phyloP scores from a whole-genome alignment of 2,888 invertebrate genomes.

The Drepanosiphum platanoidis region DNA sequence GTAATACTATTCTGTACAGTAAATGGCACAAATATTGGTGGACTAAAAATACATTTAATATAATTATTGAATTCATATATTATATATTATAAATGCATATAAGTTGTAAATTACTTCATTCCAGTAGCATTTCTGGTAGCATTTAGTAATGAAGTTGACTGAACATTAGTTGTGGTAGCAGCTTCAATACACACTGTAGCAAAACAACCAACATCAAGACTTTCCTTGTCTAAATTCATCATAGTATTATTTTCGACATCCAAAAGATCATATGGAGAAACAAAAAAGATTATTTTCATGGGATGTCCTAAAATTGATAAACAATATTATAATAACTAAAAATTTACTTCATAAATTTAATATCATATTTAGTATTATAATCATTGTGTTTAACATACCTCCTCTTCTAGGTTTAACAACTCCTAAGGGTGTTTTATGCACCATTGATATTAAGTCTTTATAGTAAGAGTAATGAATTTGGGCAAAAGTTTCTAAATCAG shows the following conservation, averaged over 20 bases:
- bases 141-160: slow-evolving; percentile 77
- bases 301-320: slow-evolving; percentile 84
- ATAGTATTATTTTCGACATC: slow-evolving; percentile 79
- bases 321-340: slow-evolving; percentile 6
- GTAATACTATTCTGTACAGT: slow-evolving; percentile 87
- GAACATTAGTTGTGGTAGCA: slow-evolving; percentile 84
- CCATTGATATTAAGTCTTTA: slow-evolving; percentile 75
- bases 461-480: slow-evolving; percentile 78
- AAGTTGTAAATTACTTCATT: slow-evolving; percentile 73
- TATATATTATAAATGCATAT: background rate
- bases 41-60: slow-evolving; percentile 46
- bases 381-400: slow-evolving; percentile 69
- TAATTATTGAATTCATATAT: slow-evolving; percentile 47
- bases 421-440: slow-evolving; percentile 91
- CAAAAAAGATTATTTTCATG: slow-evolving; percentile 93
- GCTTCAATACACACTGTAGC: slow-evolving; percentile 92
- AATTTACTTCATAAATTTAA: background rate
- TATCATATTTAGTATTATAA: background rate
- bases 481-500: slow-evolving; percentile 84
- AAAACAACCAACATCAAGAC: slow-evolving; percentile 78
- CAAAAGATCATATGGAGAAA: slow-evolving; percentile 90
- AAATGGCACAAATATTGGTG: slow-evolving; percentile 81
- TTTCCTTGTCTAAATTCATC: slow-evolving; percentile 79
- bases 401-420: slow-evolving; percentile 83
- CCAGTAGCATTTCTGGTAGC: slow-evolving; percentile 77